Percentiles rank a stretch among this genome's conserved stretches.
phyloP scores from a whole-genome alignment of 2,888 invertebrate genomes.

The Brachyopa scutellaris region DNA sequence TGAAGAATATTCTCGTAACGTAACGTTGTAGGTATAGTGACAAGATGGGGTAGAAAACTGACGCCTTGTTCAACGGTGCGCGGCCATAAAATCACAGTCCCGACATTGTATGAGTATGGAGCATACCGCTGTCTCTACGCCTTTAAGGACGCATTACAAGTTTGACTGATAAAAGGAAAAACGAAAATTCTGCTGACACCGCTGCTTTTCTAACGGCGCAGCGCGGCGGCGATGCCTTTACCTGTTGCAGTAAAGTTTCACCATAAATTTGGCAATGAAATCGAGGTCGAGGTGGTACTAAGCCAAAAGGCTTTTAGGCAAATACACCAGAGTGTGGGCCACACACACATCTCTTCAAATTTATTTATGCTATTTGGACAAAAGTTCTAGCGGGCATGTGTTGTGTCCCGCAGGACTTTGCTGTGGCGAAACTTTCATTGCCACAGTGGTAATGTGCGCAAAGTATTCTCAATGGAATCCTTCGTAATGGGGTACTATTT shows the following conservation, averaged over 20 bases:
- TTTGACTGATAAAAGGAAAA: neutral
- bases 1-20: too few relatives aligned
- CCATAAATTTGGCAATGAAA: conserved; percentile 47
- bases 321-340: conserved; percentile 3
- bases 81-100: conserved; percentile 54
- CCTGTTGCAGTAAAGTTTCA: conserved; percentile 59
- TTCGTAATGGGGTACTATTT: conserved; percentile 22
- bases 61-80: conserved; percentile 18
- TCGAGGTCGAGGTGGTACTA: conserved; percentile 21
- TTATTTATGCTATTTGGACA: neutral
- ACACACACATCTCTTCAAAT: conserved; percentile 26
- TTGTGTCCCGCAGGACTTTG: neutral
- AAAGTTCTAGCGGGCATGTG: conserved; percentile 5
- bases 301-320: conserved; percentile 30
- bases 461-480: conserved; percentile 5
- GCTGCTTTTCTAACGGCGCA: neutral
- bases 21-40: neutral
- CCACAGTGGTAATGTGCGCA: conserved; percentile 13
- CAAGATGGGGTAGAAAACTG: conserved; percentile 24
- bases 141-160: neutral
- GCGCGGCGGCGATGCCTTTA: neutral
- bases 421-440: conserved; percentile 10
- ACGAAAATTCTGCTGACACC: conserved; percentile 8
- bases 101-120: conserved; percentile 17
- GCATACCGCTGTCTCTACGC: neutral